Base-by-base conservation (phyloP, 2,113 vertebrate genomes). In the Aviceda subcristata region DNA sequence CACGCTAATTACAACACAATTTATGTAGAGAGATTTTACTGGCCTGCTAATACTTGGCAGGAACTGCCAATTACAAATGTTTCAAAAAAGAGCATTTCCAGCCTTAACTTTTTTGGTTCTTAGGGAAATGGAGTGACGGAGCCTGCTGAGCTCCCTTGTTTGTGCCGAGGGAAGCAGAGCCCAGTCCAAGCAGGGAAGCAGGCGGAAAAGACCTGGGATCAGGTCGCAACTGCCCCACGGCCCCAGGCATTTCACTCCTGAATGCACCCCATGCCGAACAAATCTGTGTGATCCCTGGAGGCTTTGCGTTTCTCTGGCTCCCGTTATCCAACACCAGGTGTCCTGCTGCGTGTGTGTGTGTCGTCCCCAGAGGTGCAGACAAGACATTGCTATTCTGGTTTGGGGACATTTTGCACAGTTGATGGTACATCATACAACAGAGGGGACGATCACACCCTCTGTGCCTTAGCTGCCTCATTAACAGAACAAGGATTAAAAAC, bases 1-100 rank as follows among this genome's bases (percentile, higher is more conserved):
- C 91, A 91, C 7, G 8, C 89, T 62, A 92, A 97, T 96, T 97
- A 91, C 86, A 92, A 94, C 92, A 92, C 85, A 91, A 86, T 96
- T 95, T 87, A 89, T 96, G 91, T 91, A 75, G 72, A 92, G 82
- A 94, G 84, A 95, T 97, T 96, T 96, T 73, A 81, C 48, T 82
- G 82, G 67, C 50, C 69, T 86, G 74, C 39, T 95, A 90, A 94
- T 95, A 66, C 74, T 82, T 93, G 59, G 71, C 82, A 95, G 93
- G 43, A 82, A 36, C 86, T 97, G 90, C 89, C 90, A 97, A 83
- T 62, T 51, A 84, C 43, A 78, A 95, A 51, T 60, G n/a, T 80
- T 96, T 93, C 66, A 53, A 88, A 91, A 91, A 78, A 80, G 72
- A 75, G 39, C 27, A 15, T 78, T 95, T 92, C 60, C 51, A 92